phyloP scores from a whole-genome alignment of 2,888 invertebrate genomes.

The Pammene fasciana region DNA sequence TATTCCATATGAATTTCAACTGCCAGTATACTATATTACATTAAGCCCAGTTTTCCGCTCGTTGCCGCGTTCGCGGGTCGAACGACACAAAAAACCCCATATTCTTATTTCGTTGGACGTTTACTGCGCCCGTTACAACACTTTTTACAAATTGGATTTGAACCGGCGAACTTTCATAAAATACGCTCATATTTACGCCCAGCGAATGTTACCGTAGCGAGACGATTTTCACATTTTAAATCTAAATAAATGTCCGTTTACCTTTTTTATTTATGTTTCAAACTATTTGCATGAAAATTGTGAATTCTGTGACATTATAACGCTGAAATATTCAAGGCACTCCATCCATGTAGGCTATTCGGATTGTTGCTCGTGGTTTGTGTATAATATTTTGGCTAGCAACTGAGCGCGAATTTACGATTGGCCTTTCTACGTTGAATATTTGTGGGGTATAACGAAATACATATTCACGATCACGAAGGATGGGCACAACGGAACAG shows the following conservation, averaged over 20 bases:
- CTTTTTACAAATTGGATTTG: constrained; percentile 71
- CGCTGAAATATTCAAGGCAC: constrained; percentile 7
- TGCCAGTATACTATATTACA: constrained; percentile 54
- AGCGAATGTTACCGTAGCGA: constrained; percentile 27
- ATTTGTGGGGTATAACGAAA: constrained; percentile 43
- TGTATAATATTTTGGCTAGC: constrained; percentile 2
- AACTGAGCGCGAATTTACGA: constrained; percentile 9
- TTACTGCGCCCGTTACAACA: constrained; percentile 63
- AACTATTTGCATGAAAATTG: constrained; percentile 19
- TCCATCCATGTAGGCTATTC: not conserved
- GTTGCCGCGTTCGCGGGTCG: constrained; percentile 55
- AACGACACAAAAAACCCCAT: constrained; percentile 63
- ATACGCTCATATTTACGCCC: constrained; percentile 46
- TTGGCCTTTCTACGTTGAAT: constrained; percentile 17
- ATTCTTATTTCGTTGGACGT: constrained; percentile 65
- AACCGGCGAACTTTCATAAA: constrained; percentile 58
- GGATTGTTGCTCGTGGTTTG: not conserved
- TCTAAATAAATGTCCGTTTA: constrained; percentile 31
- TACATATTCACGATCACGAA: constrained; percentile 50
- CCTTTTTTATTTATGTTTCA: constrained; percentile 22
- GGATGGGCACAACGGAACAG: constrained; percentile 50
- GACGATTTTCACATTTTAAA: constrained; percentile 31
- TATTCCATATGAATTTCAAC: constrained; percentile 72
- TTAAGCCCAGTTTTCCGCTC: constrained; percentile 61
- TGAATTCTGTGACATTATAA: not conserved